Base-by-base conservation (phyloP, 2,888 invertebrate species). In the Eupithecia subfuscata region DNA sequence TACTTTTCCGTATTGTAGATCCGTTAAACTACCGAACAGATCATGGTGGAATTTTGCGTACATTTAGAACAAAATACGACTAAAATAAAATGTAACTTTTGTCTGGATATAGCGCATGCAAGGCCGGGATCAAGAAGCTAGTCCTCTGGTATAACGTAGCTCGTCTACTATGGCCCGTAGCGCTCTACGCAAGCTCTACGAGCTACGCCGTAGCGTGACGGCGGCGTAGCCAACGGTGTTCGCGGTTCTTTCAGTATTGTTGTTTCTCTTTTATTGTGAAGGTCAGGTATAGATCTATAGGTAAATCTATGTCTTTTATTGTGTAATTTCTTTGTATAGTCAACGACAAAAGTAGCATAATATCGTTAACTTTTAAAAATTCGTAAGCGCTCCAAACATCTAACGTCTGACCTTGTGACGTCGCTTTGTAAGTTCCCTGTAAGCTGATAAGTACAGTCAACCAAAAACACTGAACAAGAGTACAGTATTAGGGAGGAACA, bases 171-270 rank as follows among this genome's bases (percentile, higher is more conserved):
- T 6, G 60, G 22, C 12, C 12, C 60, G 64, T 64, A 64, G 34
- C 64, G 64, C 34, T 64, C 40, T 60, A 70, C 70, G 56, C 25
- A 70, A 40, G 40, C 5, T 60, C 60, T 56, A 56, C 60, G 60
- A 22, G 60, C 60, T 60, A 70, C 70, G 56, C 37, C 70, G 70
- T 70, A 60, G 70, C 70, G 37, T n/a, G 48, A 34, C 34, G 56
- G 30, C 56, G 34, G 30, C 56, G 34, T 56, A 37, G 56, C n/a
- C 16, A 48, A 30, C 52, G 18, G 48, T 9, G 25, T 60, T 25
- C 60, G 60, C 12, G 60, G 25, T 60, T 60, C 14, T 60, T 60
- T 60, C 60, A 60, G 60, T 25, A 25, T 60, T 25, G 12, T 60
- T 52, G n/a, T 52, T n/a, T 22, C 56, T 25, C 22, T 60, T 60